These are phyloP conservation scores for Tadarida brasiliensis DNA, from an alignment of 2,797 vertebrate species.

Conservation along the genomic window DNA sequence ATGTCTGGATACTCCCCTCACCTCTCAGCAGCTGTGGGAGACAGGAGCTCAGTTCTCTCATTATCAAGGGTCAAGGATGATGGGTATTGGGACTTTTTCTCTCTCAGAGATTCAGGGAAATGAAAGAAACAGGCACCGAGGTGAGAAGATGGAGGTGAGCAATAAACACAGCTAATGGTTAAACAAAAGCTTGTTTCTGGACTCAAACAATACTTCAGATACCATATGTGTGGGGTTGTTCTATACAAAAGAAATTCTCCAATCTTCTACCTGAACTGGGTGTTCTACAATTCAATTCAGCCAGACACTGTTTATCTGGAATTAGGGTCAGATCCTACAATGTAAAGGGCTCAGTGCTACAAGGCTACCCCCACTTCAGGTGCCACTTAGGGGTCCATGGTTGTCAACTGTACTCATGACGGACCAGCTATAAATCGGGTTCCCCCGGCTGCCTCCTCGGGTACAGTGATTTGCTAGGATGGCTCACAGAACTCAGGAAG, in stretches of 20 bases:
- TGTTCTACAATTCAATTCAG: neutral
- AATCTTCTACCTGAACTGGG: neutral
- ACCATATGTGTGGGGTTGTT: neutral
- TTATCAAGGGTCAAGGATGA: too few relatives aligned
- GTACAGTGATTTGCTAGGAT: neutral
- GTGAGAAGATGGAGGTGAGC: neutral
- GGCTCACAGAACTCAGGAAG: neutral
- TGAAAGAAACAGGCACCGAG: neutral
- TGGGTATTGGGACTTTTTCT: neutral
- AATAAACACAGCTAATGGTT: neutral
- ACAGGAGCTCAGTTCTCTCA: neutral
- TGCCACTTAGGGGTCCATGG: neutral
- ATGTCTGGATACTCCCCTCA: neutral
- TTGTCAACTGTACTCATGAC: neutral
- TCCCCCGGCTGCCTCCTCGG: neutral
- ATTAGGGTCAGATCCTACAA: neutral
- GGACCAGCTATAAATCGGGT: neutral
- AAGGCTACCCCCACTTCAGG: neutral
- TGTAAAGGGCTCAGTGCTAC: neutral
- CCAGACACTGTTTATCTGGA: neutral
- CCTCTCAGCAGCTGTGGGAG: neutral
- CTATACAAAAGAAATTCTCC: neutral
- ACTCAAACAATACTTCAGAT: neutral
- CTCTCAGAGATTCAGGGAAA: neutral
- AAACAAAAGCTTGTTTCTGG: neutral